These are phyloP conservation scores for Hirundichthys speculiger DNA, from an alignment of 2,113 vertebrate genomes.

Conservation along the genomic window DNA sequence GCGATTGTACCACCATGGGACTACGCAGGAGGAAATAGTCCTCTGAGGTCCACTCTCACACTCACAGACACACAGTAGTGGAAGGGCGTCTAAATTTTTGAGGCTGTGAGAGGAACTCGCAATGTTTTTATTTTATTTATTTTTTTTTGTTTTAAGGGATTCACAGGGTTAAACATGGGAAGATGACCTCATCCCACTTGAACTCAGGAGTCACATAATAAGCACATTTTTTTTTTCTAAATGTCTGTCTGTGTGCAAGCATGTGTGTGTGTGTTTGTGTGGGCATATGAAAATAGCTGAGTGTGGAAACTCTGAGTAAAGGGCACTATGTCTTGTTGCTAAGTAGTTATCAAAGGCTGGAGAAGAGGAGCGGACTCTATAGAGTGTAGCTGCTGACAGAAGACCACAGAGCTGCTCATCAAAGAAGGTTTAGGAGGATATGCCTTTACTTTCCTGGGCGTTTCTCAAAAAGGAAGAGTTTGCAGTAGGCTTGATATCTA, in stretches of 20 bases:
- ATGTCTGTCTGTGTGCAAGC: not conserved
- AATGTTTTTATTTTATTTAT: slow-evolving; percentile 11
- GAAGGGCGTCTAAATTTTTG: slow-evolving; percentile 30
- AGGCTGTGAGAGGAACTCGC: slow-evolving; percentile 24
- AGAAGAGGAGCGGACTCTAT: slow-evolving; percentile 42
- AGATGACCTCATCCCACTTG: slow-evolving; percentile 44
- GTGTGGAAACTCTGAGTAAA: slow-evolving; percentile 50
- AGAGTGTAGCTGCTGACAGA: slow-evolving; percentile 32
- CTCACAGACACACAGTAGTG: slow-evolving; percentile 22
- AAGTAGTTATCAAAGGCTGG: slow-evolving; percentile 48
- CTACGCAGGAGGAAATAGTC: slow-evolving; percentile 63
- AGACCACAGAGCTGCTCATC: slow-evolving; percentile 56
- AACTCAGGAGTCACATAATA: slow-evolving; percentile 35
- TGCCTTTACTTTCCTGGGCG: not conserved
- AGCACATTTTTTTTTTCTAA: slow-evolving; percentile 6
- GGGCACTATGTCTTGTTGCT: slow-evolving; percentile 28
- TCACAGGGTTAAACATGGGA: slow-evolving; percentile 50
- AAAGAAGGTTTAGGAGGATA: slow-evolving; percentile 24
- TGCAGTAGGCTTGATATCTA: not conserved
- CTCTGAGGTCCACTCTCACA: slow-evolving; percentile 37
- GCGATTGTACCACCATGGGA: slow-evolving; percentile 62
- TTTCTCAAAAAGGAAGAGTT: not conserved
- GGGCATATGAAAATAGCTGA: slow-evolving; percentile 36
- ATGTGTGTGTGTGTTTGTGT: slow-evolving; percentile 2
- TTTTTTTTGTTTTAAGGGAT: slow-evolving; percentile 25